phyloP scores from a whole-genome alignment of 2,797 vertebrate species.

The Etheostoma nigrum region DNA sequence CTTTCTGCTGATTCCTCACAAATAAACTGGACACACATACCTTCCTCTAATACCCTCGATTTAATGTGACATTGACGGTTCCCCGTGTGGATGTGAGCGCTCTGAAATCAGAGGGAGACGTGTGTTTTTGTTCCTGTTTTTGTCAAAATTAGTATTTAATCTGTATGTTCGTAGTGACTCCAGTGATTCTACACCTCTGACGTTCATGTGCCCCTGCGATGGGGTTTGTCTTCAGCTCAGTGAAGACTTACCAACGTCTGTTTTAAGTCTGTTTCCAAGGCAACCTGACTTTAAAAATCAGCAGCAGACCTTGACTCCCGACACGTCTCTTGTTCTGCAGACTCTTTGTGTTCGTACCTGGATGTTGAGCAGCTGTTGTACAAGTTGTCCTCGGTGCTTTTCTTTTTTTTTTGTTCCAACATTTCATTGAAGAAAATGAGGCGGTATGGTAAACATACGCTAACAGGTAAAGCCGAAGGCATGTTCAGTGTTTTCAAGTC shows the following conservation, averaged over 20 bases:
- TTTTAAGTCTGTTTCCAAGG: slow-evolving; percentile 31
- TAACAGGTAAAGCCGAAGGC: no score
- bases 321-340: not conserved
- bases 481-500: no score
- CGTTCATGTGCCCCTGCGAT: not conserved
- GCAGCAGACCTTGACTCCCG: slow-evolving; percentile 1
- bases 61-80: no score
- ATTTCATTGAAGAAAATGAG: no score
- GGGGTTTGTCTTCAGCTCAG: slow-evolving; percentile 12
- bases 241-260: not conserved
- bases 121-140: no score
- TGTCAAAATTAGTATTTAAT: not conserved
- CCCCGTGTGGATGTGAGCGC: not conserved
- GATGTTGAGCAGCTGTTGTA: not conserved
- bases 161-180: not conserved
- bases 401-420: no score
- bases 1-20: no score
- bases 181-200: not conserved
- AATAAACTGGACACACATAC: not conserved
- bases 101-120: not conserved
- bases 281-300: slow-evolving; percentile 10
- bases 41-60: not conserved
- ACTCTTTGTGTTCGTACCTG: slow-evolving; percentile 29
- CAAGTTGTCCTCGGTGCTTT: slow-evolving; percentile 1
- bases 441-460: no score